Base-by-base conservation (phyloP, 2,113 vertebrate genomes). In the Sula dactylatra region DNA sequence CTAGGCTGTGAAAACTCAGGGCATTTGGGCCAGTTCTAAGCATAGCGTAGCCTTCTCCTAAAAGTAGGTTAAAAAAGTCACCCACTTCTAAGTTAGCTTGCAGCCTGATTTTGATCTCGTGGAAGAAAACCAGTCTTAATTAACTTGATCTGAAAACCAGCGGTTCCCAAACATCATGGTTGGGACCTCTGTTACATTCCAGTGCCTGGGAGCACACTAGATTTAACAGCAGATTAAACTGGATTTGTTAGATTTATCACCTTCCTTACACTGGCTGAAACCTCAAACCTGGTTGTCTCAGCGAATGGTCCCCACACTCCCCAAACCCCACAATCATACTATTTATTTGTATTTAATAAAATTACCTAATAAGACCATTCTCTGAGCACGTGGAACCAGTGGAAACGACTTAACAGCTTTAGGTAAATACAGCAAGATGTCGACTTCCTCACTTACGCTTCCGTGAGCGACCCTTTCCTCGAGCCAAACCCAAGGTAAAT, bases 111-210 rank as follows among this genome's bases (percentile, higher is more conserved):
- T n/a, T 47, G 29, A 55, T 50, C 49, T 54, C 26, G 11, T 34
- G n/a, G 40, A 80, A 52, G 29, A 61, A n/a, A 86, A 65, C 2
- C 2, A 50, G 5, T 13, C 32, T 27, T 29, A 18, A 64, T 26
- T n/a, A n/a, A 18, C 24, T 20, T 32, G 7, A 32, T 8, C 59
- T 84, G 61, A 62, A 44, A 38, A 72, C 10, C 34, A 85, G 77
- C 2, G 1, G 16, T n/a, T 74, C 55, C 49, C 42, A 47, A 40
- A 27, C 9, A 5, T 44, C 12, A 1, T 1, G 16, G 67, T 2
- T 20, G 47, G 81, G 50, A 52, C 18, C 49, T 56, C 56, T 16
- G 45, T 6, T 11, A 9, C 5, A 45, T 17, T 56, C 50, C 80
- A 59, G 0, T 5, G 19, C 17, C 56, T n/a, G 44, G 52, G 55